A percentile compares a stretch with the other conserved stretches of the same genome.
Conservation (phyloP, 2,888 invertebrate genomes). For the Synanthedon tipuliformis region DNA sequence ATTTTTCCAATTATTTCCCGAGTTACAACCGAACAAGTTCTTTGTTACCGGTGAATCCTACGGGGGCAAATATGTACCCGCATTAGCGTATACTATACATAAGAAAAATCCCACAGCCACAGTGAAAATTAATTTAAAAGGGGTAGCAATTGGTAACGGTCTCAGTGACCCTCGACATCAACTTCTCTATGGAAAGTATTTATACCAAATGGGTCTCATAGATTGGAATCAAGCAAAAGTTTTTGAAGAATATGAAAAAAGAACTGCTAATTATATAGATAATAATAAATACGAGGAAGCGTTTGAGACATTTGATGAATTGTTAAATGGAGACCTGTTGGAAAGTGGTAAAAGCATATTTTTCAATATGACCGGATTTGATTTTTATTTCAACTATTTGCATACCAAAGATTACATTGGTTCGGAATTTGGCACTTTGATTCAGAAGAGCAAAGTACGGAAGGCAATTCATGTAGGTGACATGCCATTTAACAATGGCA, state of each 20-base stretch:
- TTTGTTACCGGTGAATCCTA: constrained; percentile 93
- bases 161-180: constrained; percentile 83
- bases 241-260: constrained; percentile 73
- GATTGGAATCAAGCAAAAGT: constrained; percentile 72
- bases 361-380: constrained; percentile 80
- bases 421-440: constrained; percentile 69
- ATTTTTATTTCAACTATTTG: constrained; percentile 81
- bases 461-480: constrained; percentile 88
- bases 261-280: constrained; percentile 71
- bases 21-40: constrained; percentile 80
- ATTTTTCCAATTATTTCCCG: constrained; percentile 86
- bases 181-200: constrained; percentile 80
- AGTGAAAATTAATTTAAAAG: constrained; percentile 79
- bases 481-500: constrained; percentile 74
- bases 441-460: constrained; percentile 73
- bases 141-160: constrained; percentile 84
- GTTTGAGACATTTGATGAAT: constrained; percentile 76
- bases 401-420: constrained; percentile 68
- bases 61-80: constrained; percentile 83
- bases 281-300: constrained; percentile 75
- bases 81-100: constrained; percentile 79
- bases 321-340: constrained; percentile 78
- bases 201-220: constrained; percentile 81
- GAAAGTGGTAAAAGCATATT: constrained; percentile 71
- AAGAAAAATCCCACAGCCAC: constrained; percentile 71